phyloP scores from a whole-genome alignment of 2,888 invertebrate genomes.

The Tinea semifulvella region DNA sequence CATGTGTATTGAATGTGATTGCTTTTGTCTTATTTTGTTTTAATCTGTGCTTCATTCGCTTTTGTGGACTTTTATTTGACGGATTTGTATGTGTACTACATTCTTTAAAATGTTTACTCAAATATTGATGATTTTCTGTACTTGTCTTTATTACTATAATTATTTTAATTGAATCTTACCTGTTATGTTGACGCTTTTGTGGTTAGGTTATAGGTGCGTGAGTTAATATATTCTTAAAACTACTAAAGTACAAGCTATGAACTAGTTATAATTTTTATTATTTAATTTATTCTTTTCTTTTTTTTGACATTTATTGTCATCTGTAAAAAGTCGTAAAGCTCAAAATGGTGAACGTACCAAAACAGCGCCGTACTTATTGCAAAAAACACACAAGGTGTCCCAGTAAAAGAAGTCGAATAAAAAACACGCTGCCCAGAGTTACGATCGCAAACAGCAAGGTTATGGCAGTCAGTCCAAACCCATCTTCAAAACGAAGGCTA shows the following conservation, averaged over 20 bases:
- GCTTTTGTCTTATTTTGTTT: constrained; percentile 21
- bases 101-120: too few species aligned
- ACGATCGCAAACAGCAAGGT: constrained; percentile 99
- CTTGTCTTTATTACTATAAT: too few species aligned
- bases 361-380: constrained; percentile 98
- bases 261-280: too few species aligned
- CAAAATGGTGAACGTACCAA: constrained; percentile 98
- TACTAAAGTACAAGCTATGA: too few species aligned
- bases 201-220: too few species aligned
- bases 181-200: too few species aligned
- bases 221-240: too few species aligned
- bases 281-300: too few species aligned
- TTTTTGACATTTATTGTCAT: constrained; percentile 21
- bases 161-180: too few species aligned
- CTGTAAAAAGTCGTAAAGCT: constrained; percentile 32
- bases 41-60: neutral
- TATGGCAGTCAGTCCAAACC: constrained; percentile 99
- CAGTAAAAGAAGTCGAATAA: constrained; percentile 99
- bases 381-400: constrained; percentile 98
- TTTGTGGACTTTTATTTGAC: too few species aligned
- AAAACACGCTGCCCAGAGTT: constrained; percentile 97
- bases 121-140: too few species aligned
- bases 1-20: constrained; percentile 27
- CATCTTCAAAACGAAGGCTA: constrained; percentile 99
- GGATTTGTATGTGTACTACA: constrained; percentile 66